Conservation (phyloP, 2,797 vertebrate species). For the Oreortyx pictus region DNA sequence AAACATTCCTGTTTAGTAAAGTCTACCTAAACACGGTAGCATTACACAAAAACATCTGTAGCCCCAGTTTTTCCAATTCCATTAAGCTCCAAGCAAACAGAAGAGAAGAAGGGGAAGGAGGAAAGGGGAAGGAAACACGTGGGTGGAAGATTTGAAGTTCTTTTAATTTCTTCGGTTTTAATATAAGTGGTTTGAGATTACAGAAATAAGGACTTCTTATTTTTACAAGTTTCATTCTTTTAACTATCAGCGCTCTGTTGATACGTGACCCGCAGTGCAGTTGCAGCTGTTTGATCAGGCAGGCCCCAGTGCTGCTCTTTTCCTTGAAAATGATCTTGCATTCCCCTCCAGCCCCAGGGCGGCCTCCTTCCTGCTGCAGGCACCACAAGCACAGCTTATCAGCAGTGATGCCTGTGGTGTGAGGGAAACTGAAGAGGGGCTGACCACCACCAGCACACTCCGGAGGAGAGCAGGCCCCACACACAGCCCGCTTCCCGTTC, state of each 20-base stretch:
- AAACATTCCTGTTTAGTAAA: neutral
- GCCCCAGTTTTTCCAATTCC: neutral
- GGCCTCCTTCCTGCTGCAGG: rapidly evolving
- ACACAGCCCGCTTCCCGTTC: neutral
- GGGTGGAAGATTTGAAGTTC: neutral
- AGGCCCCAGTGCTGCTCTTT: neutral
- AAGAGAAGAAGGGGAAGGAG: neutral
- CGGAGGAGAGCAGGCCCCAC: neutral
- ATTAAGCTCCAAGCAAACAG: neutral
- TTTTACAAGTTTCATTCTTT: neutral
- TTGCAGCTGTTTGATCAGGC: neutral
- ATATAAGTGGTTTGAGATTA: no score
- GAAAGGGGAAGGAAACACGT: neutral
- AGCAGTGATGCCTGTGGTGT: rapidly evolving
- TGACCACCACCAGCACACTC: neutral
- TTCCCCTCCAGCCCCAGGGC: no score
- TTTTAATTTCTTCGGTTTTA: neutral
- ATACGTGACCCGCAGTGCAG: rapidly evolving
- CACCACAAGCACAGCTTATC: neutral
- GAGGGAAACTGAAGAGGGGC: neutral
- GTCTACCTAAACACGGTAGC: neutral
- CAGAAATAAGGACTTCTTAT: neutral
- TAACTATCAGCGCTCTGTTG: neutral
- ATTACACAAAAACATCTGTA: neutral
- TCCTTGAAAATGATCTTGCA: neutral